These are phyloP conservation scores for Microtus montanus DNA, from an alignment of 2,113 vertebrate species.

Conservation along the genomic window DNA sequence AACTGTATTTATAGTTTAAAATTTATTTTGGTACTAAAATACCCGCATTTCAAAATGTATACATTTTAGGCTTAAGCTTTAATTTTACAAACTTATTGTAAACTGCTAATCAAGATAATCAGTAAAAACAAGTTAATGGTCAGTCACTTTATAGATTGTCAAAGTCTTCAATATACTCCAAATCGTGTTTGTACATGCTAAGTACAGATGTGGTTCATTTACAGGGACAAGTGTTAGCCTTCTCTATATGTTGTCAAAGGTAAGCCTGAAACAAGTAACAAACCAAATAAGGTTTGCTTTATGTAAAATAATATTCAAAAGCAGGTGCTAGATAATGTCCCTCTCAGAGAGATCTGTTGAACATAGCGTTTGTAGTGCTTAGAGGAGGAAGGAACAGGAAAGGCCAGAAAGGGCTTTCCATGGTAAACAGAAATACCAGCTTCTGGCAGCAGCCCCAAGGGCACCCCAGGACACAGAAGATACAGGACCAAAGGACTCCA, in stretches of 20 bases:
- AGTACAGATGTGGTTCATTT: background rate
- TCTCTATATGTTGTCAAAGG: background rate
- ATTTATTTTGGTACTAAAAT: background rate
- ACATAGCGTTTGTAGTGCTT: background rate
- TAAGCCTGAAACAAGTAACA: background rate
- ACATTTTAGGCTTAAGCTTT: background rate
- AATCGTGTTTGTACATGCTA: background rate
- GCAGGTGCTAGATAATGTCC: background rate
- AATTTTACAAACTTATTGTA: background rate
- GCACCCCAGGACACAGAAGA: background rate
- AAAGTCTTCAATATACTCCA: background rate
- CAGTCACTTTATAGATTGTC: background rate
- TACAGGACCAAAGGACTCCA: background rate
- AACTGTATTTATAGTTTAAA: background rate
- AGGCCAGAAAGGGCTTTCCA: background rate
- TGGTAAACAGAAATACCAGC: background rate
- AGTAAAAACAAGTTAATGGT: background rate
- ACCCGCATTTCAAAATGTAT: background rate
- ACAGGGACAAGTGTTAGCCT: background rate
- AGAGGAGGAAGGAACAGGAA: background rate
- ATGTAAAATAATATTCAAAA: background rate
- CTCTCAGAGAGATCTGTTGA: background rate
- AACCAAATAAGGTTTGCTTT: background rate
- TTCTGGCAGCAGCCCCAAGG: background rate
- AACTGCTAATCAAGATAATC: background rate